Evolutionary conservation across 2,113 vertebrate genomes (phyloP).

Genomic region (Crotalus helleri): DNA sequence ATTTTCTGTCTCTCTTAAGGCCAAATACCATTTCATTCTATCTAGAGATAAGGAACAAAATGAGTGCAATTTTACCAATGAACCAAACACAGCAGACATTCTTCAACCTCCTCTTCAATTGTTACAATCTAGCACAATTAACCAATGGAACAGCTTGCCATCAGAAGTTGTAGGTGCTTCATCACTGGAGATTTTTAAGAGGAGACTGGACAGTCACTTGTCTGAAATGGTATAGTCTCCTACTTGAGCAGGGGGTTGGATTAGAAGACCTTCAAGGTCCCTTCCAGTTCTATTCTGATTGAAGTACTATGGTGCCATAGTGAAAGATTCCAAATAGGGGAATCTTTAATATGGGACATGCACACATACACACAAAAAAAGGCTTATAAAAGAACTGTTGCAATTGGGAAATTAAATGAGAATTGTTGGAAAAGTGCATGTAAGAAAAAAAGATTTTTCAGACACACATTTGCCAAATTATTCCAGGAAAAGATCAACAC

Average conservation of each 20-base stretch:
- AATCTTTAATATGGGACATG: neutral
- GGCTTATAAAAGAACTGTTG: neutral
- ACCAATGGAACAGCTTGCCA: too few relatives aligned
- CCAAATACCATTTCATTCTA: neutral
- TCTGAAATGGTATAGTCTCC: too few relatives aligned
- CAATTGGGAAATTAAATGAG: neutral
- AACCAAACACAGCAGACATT: neutral
- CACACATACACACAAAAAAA: neutral
- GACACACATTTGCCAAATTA: neutral
- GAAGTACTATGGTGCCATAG: neutral
- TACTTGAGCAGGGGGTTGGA: too few relatives aligned
- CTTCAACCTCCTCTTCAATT: neutral
- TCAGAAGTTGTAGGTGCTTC: too few relatives aligned
- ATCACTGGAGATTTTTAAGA: too few relatives aligned
- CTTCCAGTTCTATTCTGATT: too few relatives aligned
- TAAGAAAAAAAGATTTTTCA: neutral
- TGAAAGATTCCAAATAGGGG: neutral
- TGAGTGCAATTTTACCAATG: neutral
- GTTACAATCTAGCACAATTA: neutral
- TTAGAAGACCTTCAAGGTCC: too few relatives aligned
- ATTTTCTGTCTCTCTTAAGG: rapidly evolving
- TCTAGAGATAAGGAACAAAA: neutral
- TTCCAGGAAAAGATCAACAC: neutral
- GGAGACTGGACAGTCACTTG: too few relatives aligned
- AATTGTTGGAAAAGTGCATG: neutral